These are phyloP conservation scores for Coracias cyanogaster DNA, from an alignment of 2,797 vertebrate genomes.

Conservation along the genomic window DNA sequence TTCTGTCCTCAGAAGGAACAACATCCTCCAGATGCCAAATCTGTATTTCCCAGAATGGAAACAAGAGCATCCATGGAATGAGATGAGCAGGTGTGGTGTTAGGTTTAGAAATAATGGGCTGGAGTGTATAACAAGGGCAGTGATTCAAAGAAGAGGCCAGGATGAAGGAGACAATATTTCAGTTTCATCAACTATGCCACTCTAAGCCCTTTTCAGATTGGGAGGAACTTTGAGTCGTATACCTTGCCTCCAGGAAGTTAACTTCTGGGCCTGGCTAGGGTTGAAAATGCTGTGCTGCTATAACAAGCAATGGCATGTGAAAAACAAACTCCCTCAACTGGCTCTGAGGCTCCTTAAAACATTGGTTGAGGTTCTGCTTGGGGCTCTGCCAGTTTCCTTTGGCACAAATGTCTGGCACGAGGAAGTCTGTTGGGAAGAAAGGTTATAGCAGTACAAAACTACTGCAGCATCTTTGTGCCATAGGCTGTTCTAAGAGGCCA, in stretches of 20 bases:
- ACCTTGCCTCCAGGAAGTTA: background rate
- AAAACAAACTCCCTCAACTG: background rate
- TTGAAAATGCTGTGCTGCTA: background rate
- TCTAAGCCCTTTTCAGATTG: background rate
- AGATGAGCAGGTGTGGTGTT: background rate
- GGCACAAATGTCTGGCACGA: background rate
- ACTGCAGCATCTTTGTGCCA: background rate
- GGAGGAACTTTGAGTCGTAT: background rate
- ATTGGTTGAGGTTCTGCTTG: background rate
- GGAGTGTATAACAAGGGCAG: background rate
- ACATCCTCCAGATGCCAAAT: background rate
- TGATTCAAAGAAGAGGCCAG: background rate
- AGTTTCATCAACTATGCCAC: background rate
- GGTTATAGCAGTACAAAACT: background rate
- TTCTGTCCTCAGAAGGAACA: background rate
- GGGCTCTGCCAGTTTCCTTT: conserved; percentile 22
- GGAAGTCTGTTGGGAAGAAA: background rate
- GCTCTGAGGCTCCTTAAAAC: conserved; percentile 9
- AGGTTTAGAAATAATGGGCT: background rate
- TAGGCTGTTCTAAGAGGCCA: background rate
- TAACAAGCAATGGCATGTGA: background rate
- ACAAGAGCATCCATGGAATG: background rate
- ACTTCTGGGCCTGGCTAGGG: background rate
- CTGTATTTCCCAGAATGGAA: background rate
- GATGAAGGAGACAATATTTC: background rate